These are phyloP conservation scores for Coreoperca whiteheadi DNA, from an alignment of 2,113 vertebrate species.

Conservation along the genomic window DNA sequence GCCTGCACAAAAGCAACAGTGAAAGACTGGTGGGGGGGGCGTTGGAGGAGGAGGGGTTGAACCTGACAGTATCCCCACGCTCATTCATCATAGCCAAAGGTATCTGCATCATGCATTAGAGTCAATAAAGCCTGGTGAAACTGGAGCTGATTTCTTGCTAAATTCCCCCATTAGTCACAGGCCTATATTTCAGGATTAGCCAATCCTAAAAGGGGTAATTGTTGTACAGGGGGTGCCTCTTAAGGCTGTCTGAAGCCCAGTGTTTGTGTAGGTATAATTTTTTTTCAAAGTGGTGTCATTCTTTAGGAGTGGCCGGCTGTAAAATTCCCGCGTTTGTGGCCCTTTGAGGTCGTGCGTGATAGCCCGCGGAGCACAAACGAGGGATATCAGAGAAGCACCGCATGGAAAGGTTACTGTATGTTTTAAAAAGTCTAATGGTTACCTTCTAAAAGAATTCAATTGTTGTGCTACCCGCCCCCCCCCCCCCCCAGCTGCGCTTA, in stretches of 20 bases:
- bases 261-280: conserved; percentile 72
- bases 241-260: conserved; percentile 47
- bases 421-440: conserved; percentile 80
- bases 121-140: conserved; percentile 91
- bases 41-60: conserved; percentile 61
- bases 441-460: conserved; percentile 58
- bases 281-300: conserved; percentile 44
- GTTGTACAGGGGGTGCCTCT: conserved; percentile 46
- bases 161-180: conserved; percentile 99
- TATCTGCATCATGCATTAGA: conserved; percentile 90
- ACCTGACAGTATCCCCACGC: conserved; percentile 86
- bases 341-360: conserved; percentile 59
- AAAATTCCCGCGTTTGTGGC: conserved; percentile 30
- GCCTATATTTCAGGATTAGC: conserved; percentile 86
- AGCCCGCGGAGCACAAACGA: conserved; percentile 27
- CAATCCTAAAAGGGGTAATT: conserved; percentile 78
- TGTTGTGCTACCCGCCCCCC: not conserved
- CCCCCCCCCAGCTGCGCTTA: conserved; percentile 26
- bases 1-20: conserved; percentile 86
- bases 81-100: conserved; percentile 92
- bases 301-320: conserved; percentile 35
- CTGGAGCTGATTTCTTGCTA: conserved; percentile 99
- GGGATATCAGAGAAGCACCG: conserved; percentile 10
- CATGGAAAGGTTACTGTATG: conserved; percentile 39
- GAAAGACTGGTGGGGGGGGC: conserved; percentile 80